These are phyloP conservation scores for Parazoanthus atlanticus DNA, from an alignment of 92 coral and sea anemone species.

Conservation along the genomic window DNA sequence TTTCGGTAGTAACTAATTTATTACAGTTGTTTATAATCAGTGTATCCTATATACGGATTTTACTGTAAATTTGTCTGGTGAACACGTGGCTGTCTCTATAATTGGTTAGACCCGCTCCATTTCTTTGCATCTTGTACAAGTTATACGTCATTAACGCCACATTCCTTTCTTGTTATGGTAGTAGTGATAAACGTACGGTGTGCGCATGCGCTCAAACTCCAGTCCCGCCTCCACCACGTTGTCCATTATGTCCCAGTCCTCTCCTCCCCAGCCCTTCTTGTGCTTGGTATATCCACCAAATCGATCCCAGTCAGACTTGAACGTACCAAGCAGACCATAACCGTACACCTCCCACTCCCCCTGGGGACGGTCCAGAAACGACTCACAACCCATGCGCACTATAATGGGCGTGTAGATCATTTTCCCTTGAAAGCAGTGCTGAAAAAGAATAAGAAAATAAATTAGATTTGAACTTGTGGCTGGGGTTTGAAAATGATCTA, in stretches of 20 bases:
- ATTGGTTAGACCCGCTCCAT: too few relatives aligned
- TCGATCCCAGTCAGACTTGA: slow-evolving; percentile 77
- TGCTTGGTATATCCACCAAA: slow-evolving; percentile 65
- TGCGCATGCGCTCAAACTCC: slow-evolving; percentile 66
- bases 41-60: too few relatives aligned
- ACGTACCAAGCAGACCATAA: slow-evolving; percentile 70
- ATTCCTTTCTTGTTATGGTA: slow-evolving; percentile 57
- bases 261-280: slow-evolving; percentile 62
- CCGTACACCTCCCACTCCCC: slow-evolving; percentile 71
- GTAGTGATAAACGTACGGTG: slow-evolving; percentile 52
- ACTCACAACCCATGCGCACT: slow-evolving; percentile 47
- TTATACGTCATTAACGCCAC: slow-evolving; percentile 27
- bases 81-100: too few relatives aligned
- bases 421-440: slow-evolving; percentile 78
- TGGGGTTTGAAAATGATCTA: too few relatives aligned
- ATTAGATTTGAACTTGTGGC: too few relatives aligned
- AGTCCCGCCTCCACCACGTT: slow-evolving; percentile 45
- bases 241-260: slow-evolving; percentile 67
- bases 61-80: too few relatives aligned
- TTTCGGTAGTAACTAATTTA: too few relatives aligned
- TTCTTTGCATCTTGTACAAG: too few relatives aligned
- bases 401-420: slow-evolving; percentile 71
- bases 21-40: too few relatives aligned
- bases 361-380: slow-evolving; percentile 44
- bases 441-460: background rate